A percentile compares a stretch with the other conserved stretches of the same genome.
These are phyloP conservation scores for Zelleria hepariella DNA, from an alignment of 2,888 invertebrate genomes.

Conservation along the genomic window DNA sequence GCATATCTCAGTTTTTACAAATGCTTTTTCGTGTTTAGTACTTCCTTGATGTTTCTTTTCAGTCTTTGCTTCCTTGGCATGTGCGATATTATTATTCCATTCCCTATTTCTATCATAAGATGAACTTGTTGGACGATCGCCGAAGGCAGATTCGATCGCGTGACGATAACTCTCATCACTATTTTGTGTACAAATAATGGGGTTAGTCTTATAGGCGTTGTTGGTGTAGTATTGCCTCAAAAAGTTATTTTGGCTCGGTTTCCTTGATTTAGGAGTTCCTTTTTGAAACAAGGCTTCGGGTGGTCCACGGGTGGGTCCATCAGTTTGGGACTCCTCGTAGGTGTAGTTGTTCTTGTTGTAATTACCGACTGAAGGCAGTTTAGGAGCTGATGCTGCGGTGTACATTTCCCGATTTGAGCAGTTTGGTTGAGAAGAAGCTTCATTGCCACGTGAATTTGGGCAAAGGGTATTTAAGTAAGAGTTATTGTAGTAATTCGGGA, in stretches of 20 bases:
- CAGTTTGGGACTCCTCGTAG: not conserved
- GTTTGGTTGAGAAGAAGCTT: not conserved
- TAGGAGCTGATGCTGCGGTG: not conserved
- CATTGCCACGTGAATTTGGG: not conserved
- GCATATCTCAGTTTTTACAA: not conserved
- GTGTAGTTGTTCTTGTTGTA: not conserved
- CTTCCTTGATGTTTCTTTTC: not conserved
- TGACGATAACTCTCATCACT: not conserved
- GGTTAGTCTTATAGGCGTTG: not conserved
- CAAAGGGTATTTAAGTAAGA: not conserved
- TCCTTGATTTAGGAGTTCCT: not conserved
- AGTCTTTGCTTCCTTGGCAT: conserved; percentile 17
- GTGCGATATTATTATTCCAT: not conserved
- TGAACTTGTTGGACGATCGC: not conserved
- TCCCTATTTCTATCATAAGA: not conserved
- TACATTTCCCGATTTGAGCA: not conserved
- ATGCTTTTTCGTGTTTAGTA: not conserved
- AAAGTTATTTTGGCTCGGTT: not conserved
- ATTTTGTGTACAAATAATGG: not conserved
- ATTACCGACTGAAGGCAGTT: not conserved
- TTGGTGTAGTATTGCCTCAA: not conserved
- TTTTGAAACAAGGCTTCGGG: not conserved
- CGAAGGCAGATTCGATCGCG: not conserved
- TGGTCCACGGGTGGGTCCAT: not conserved
- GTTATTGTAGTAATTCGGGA: not conserved